Percentiles rank a stretch among this genome's conserved stretches.
Evolutionary conservation across 1,140 invertebrate species (phyloP).

Genomic region (Apis cerana): DNA sequence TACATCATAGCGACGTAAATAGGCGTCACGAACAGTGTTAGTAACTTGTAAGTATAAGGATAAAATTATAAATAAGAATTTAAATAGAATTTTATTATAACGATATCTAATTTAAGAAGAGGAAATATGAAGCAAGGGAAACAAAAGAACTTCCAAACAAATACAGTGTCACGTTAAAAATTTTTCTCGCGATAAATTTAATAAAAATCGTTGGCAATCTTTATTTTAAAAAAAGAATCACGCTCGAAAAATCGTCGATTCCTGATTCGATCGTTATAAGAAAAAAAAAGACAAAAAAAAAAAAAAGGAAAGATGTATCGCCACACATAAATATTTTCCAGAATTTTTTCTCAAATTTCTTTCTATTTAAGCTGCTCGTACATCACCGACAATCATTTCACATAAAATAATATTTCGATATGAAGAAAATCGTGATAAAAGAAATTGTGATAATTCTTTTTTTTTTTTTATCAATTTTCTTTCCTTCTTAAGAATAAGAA

Average conservation of each 20-base stretch:
- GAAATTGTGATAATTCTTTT: conserved; percentile 33
- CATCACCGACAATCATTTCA: conserved; percentile 54
- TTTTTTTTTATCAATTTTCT: background rate
- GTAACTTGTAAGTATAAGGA: conserved; percentile 11
- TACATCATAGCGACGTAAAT: conserved; percentile 48
- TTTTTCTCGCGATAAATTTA: background rate
- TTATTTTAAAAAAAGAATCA: background rate
- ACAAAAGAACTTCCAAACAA: background rate
- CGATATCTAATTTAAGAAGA: background rate
- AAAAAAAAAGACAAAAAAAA: too few species aligned
- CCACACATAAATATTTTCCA: background rate
- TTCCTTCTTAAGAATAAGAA: conserved; percentile 1
- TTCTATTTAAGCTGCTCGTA: conserved; percentile 8
- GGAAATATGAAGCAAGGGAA: background rate
- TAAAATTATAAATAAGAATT: background rate
- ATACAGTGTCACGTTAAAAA: background rate
- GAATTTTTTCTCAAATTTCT: conserved; percentile 13
- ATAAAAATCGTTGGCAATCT: conserved; percentile 2
- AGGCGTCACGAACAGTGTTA: conserved; percentile 31
- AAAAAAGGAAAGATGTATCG: background rate
- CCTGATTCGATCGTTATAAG: background rate
- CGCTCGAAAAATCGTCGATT: background rate
- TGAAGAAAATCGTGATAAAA: background rate
- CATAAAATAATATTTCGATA: background rate
- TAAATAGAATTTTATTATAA: background rate